These are phyloP conservation scores for Triplophysa siluroides DNA, from an alignment of 2,113 vertebrate species.

Conservation along the genomic window DNA sequence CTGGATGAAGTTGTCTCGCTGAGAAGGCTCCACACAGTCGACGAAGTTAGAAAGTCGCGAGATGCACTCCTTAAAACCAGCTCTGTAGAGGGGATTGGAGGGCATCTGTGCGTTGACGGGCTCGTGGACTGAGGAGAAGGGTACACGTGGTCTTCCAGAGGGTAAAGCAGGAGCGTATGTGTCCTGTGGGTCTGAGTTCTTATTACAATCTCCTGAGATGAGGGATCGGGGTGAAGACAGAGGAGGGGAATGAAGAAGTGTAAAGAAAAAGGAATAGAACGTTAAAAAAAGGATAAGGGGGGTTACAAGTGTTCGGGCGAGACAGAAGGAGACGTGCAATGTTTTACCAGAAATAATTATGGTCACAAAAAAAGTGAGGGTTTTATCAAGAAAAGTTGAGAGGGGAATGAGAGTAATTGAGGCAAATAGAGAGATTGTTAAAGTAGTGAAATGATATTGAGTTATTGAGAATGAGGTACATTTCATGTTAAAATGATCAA, in stretches of 20 bases:
- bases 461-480: background rate
- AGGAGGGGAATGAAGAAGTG: background rate
- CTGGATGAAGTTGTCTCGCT: constrained; percentile 47
- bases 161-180: background rate
- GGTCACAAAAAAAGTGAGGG: background rate
- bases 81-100: constrained; percentile 49
- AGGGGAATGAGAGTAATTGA: background rate
- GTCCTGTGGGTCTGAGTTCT: constrained; percentile 18
- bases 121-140: constrained; percentile 18
- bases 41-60: constrained; percentile 52
- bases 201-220: constrained; percentile 19
- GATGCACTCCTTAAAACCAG: constrained; percentile 56
- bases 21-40: constrained; percentile 51
- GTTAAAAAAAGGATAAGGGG: background rate
- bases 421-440: background rate
- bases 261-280: background rate
- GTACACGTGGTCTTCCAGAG: constrained; percentile 1
- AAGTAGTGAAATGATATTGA: background rate
- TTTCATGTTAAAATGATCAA: background rate
- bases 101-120: background rate
- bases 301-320: background rate
- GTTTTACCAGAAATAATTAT: background rate
- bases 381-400: background rate
- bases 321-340: background rate
- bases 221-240: background rate